Evolutionary conservation across 2,797 vertebrate species (phyloP).

Genomic region (Trematomus bernacchii): DNA sequence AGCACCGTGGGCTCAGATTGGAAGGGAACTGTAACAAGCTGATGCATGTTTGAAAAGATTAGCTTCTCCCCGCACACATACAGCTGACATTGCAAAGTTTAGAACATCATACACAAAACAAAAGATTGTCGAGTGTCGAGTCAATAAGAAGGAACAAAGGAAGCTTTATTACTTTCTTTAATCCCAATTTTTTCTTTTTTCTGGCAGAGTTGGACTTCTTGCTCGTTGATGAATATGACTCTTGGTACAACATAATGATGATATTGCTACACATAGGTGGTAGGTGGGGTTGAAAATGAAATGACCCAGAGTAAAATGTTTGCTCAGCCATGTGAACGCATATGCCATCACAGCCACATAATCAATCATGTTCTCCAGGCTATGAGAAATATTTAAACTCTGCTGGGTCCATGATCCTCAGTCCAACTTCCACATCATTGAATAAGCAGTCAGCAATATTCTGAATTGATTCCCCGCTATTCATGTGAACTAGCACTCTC

Average conservation of each 20-base stretch:
- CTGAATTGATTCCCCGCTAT: constrained; percentile 49
- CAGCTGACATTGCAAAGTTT: neutral
- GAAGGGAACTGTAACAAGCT: constrained; percentile 59
- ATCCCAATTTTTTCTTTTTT: constrained; percentile 6
- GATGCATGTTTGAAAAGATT: constrained; percentile 67
- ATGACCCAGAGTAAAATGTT: constrained; percentile 27
- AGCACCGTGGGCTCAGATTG: constrained; percentile 58
- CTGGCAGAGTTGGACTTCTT: constrained; percentile 4
- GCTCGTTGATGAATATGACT: constrained; percentile 24
- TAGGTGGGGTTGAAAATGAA: constrained; percentile 19
- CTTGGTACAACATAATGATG: constrained; percentile 9
- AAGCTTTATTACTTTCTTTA: neutral
- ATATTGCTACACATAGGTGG: constrained; percentile 1
- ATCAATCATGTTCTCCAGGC: constrained; percentile 34
- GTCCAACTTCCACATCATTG: constrained; percentile 35
- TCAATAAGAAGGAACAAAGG: constrained; percentile 20
- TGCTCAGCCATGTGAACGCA: constrained; percentile 25
- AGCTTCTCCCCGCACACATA: constrained; percentile 35
- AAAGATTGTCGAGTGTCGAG: constrained; percentile 21
- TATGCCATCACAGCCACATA: constrained; percentile 18
- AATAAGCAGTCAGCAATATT: constrained; percentile 45
- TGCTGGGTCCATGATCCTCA: constrained; percentile 10
- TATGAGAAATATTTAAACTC: constrained; percentile 38
- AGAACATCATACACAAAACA: constrained; percentile 39
- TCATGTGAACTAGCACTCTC: constrained; percentile 30